Evolutionary conservation across 2,797 vertebrate genomes (phyloP).

Genomic region (Coendou prehensilis): DNA sequence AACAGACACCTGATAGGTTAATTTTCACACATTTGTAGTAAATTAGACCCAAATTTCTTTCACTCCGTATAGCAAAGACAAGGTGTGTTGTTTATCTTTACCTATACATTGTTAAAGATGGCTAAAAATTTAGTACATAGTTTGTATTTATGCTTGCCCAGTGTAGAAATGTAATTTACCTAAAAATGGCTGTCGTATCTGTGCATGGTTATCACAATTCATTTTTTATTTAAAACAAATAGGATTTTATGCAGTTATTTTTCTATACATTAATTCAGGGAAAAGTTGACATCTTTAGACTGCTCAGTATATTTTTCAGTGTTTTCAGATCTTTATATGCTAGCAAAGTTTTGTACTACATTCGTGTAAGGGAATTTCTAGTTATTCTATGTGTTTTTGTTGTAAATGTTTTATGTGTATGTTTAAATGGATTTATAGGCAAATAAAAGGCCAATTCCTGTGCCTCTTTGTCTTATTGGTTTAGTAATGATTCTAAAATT

Average conservation of each 20-base stretch:
- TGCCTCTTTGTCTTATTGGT: slow-evolving; percentile 17
- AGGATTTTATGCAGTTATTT: not conserved
- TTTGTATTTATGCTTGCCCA: not conserved
- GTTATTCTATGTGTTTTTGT: slow-evolving; percentile 31
- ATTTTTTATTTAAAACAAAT: not conserved
- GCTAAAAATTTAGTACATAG: not conserved
- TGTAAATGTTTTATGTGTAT: slow-evolving; percentile 12
- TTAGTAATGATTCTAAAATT: slow-evolving; percentile 60
- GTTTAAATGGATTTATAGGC: slow-evolving; percentile 44
- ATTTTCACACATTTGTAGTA: not conserved
- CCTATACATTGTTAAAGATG: not conserved
- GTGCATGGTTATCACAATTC: not conserved
- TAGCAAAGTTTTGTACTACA: not conserved
- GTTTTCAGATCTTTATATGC: not conserved
- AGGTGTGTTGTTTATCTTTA: not conserved
- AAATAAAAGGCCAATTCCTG: slow-evolving; percentile 28
- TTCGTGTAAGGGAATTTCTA: slow-evolving; percentile 13
- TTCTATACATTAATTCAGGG: slow-evolving; percentile 38
- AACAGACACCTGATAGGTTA: not conserved
- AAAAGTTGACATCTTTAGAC: not conserved
- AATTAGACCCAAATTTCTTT: not conserved
- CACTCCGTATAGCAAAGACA: not conserved
- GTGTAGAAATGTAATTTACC: not conserved
- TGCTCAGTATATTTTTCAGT: not conserved
- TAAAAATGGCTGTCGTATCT: not conserved